Percentiles rank a stretch among this genome's conserved stretches.
Conservation (phyloP, 2,113 vertebrate genomes). For the Reinhardtius hippoglossoides region DNA sequence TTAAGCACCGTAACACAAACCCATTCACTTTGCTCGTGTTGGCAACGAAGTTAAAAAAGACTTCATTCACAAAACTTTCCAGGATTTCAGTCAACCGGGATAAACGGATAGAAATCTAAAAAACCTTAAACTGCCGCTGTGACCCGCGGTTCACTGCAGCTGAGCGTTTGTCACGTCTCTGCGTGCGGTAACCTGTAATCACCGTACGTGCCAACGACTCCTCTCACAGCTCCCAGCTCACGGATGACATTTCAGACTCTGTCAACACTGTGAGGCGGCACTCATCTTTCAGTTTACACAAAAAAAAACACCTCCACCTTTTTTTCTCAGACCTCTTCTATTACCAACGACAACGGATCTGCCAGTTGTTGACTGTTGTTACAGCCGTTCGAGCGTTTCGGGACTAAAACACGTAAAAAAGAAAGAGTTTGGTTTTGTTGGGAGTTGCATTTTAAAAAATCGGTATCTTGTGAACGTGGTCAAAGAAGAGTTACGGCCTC, state of each 20-base stretch:
- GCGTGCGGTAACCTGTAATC: conserved; percentile 22
- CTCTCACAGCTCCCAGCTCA: conserved; percentile 2
- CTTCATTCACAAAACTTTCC: not conserved
- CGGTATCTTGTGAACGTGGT: not conserved
- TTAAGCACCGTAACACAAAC: too few relatives aligned
- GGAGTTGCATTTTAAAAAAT: not conserved
- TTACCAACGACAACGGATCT: not conserved
- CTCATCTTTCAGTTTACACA: conserved; percentile 14
- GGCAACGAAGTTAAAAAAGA: too few relatives aligned
- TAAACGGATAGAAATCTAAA: not conserved
- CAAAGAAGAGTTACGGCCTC: not conserved
- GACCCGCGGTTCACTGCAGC: conserved; percentile 7
- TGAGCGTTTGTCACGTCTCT: not conserved
- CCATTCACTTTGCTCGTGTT: too few relatives aligned
- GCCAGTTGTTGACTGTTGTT: not conserved
- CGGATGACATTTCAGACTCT: conserved; percentile 27
- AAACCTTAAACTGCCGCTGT: not conserved
- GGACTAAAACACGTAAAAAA: not conserved
- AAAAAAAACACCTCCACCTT: conserved; percentile 1
- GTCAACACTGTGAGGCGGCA: conserved; percentile 11
- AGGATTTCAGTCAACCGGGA: not conserved
- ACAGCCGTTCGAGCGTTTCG: not conserved
- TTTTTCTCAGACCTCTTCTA: not conserved
- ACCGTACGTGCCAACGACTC: conserved; percentile 12
- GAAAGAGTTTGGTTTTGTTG: not conserved